phyloP scores from a whole-genome alignment of 2,888 invertebrate species.

The Ornithoptera priamus region DNA sequence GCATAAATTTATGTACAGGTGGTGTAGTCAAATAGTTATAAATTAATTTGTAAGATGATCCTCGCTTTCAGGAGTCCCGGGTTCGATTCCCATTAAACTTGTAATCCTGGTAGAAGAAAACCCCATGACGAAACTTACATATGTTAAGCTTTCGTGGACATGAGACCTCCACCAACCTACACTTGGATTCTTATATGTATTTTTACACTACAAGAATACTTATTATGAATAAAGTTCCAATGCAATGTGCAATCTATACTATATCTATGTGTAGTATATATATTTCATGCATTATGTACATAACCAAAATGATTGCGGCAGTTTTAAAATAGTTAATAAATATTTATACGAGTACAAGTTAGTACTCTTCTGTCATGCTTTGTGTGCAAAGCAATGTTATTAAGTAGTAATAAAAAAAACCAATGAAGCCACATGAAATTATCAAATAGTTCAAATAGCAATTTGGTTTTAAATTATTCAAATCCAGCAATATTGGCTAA shows the following conservation, averaged over 20 bases:
- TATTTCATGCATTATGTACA: not conserved
- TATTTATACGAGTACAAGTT: not conserved
- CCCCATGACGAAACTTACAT: too few relatives aligned
- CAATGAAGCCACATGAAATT: conserved; percentile 4
- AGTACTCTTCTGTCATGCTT: conserved; percentile 10
- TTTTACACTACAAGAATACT: not conserved
- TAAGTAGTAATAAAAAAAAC: not conserved
- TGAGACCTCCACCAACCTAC: too few relatives aligned
- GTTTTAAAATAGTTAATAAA: not conserved
- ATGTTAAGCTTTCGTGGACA: too few relatives aligned
- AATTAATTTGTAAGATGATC: too few relatives aligned
- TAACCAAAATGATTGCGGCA: not conserved
- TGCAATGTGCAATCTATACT: not conserved
- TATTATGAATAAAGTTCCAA: not conserved
- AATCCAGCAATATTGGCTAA: conserved; percentile 46
- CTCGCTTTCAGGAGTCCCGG: too few relatives aligned
- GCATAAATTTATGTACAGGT: too few relatives aligned
- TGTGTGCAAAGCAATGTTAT: conserved; percentile 15
- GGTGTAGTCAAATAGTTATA: too few relatives aligned
- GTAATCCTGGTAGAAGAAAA: too few relatives aligned
- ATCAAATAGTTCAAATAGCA: conserved; percentile 30
- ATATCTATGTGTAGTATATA: not conserved
- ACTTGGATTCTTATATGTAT: not conserved
- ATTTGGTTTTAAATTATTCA: conserved; percentile 28
- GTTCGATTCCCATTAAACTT: too few relatives aligned